A percentile compares a stretch with the other conserved stretches of the same genome.
phyloP scores from a whole-genome alignment of 2,113 vertebrate species.

The Pterocles burchelli region DNA sequence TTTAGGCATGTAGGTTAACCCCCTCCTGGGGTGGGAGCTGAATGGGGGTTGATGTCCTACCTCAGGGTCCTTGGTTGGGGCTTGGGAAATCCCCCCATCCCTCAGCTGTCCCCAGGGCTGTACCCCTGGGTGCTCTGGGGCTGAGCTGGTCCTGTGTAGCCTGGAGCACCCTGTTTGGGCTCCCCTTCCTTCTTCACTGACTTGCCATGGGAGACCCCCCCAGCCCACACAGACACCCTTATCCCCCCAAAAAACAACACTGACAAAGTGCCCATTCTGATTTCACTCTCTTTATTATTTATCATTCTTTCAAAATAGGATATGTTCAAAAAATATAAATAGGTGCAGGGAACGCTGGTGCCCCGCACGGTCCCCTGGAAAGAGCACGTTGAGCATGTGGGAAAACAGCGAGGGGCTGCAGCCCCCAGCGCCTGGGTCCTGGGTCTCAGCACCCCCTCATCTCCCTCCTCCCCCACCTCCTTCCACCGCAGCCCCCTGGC shows the following conservation, averaged over 20 bases:
- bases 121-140: background rate
- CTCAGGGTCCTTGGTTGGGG: background rate
- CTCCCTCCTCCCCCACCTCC: background rate
- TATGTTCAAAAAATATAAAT: conserved; percentile 80
- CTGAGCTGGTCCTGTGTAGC: background rate
- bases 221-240: background rate
- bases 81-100: background rate
- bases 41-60: background rate
- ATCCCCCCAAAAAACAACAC: background rate
- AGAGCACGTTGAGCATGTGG: conserved; percentile 34
- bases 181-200: background rate
- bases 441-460: background rate
- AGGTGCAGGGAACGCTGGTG: conserved; percentile 81
- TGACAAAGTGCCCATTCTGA: conserved; percentile 10
- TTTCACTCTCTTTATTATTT: conserved; percentile 73
- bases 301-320: conserved; percentile 69
- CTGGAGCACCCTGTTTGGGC: background rate
- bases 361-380: conserved; percentile 84
- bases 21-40: background rate
- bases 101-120: accelerated
- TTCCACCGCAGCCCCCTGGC: background rate
- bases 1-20: background rate
- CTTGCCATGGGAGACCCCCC: background rate
- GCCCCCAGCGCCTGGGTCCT: background rate
- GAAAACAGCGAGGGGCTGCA: background rate